These are phyloP conservation scores for Cossypha niveicapilla DNA, from an alignment of 2,797 vertebrate genomes.

Conservation along the genomic window DNA sequence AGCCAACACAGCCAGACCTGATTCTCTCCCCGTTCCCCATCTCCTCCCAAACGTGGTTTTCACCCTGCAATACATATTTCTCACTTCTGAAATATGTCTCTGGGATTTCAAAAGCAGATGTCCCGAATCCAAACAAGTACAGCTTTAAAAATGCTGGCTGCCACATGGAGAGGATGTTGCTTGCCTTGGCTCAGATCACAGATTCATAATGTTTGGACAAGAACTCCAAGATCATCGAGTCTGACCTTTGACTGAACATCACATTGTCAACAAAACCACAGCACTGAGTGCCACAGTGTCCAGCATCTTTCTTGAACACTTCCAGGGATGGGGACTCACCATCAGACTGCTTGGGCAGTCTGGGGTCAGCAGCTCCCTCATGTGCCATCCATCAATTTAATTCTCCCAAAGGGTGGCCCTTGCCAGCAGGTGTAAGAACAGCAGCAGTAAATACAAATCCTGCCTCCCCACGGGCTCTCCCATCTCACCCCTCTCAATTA, in stretches of 20 bases:
- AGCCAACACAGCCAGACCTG: not conserved
- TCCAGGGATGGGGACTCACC: not conserved
- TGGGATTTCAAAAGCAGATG: not conserved
- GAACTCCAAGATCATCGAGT: not conserved
- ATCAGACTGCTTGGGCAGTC: not conserved
- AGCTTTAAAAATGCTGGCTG: not conserved
- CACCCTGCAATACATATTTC: not conserved
- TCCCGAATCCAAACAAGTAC: not conserved
- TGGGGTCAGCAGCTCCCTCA: not conserved
- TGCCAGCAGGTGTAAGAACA: not conserved
- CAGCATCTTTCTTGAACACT: not conserved
- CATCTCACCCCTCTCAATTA: not conserved
- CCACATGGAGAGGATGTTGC: not conserved
- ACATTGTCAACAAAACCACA: not conserved
- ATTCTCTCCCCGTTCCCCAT: not conserved
- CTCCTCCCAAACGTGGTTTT: not conserved
- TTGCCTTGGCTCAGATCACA: not conserved
- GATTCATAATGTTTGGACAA: not conserved
- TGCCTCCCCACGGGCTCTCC: accelerated
- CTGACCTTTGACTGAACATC: not conserved
- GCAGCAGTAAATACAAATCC: not conserved
- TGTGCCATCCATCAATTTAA: accelerated
- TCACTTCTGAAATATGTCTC: not conserved
- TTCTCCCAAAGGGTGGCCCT: not conserved
- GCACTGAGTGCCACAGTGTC: not conserved